Conservation (phyloP, 2,888 invertebrate species). For the Eugnorisma glareosa region DNA sequence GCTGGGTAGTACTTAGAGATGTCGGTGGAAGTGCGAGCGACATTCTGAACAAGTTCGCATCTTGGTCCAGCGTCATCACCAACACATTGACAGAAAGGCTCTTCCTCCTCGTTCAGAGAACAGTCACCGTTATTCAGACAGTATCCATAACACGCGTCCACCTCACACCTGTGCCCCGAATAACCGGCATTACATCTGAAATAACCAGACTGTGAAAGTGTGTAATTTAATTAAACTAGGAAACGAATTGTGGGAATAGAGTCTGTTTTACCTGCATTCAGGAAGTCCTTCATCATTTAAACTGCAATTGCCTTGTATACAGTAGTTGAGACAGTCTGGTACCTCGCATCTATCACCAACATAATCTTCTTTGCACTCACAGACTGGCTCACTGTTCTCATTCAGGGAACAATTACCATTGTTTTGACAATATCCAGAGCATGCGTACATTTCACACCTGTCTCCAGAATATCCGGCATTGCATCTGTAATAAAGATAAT, state of each 20-base stretch:
- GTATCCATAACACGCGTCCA: background rate
- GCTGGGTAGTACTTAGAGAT: background rate
- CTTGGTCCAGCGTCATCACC: background rate
- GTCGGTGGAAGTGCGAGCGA: background rate
- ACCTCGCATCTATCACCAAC: background rate
- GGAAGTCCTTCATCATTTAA: background rate
- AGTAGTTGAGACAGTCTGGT: background rate
- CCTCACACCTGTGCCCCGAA: background rate
- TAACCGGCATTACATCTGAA: background rate
- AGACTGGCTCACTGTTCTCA: background rate
- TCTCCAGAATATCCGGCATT: background rate
- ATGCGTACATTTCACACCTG: background rate
- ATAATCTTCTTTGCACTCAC: background rate
- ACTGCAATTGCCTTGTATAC: background rate
- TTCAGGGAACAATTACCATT: background rate
- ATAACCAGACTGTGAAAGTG: background rate
- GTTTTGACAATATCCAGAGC: background rate
- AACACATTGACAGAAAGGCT: background rate
- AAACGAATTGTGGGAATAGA: rapidly evolving
- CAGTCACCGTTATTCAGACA: background rate
- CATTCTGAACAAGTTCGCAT: background rate
- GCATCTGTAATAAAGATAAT: background rate
- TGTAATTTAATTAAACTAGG: background rate
- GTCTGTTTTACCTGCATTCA: background rate
- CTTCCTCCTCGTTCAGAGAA: background rate